Evolutionary conservation across 2,888 invertebrate species (phyloP).

Genomic region (Erynnis tages): DNA sequence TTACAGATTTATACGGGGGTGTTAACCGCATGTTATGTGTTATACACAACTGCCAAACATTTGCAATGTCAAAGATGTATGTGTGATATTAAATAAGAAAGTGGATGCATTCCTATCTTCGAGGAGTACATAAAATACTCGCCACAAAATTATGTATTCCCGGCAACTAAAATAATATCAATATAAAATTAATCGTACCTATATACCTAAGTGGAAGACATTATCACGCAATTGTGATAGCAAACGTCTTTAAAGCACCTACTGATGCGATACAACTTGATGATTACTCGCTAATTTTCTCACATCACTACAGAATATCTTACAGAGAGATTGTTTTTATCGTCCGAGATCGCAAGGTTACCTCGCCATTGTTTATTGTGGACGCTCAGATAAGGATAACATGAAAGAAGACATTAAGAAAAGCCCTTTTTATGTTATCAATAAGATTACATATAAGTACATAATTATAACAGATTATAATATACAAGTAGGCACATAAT

Average conservation of each 20-base stretch:
- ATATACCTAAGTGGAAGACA: too few relatives aligned
- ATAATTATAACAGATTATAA: not conserved
- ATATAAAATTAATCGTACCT: too few relatives aligned
- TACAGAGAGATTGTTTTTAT: slow-evolving; percentile 19
- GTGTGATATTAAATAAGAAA: too few relatives aligned
- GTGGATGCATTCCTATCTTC: too few relatives aligned
- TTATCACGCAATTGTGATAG: not conserved
- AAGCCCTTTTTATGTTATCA: slow-evolving; percentile 16
- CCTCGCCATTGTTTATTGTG: slow-evolving; percentile 67
- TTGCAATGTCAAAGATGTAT: too few relatives aligned
- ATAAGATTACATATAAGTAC: slow-evolving; percentile 4
- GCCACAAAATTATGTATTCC: too few relatives aligned
- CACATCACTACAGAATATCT: slow-evolving; percentile 33
- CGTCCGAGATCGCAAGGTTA: slow-evolving; percentile 54
- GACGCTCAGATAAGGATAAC: slow-evolving; percentile 54
- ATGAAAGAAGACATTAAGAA: slow-evolving; percentile 31
- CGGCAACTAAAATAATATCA: too few relatives aligned
- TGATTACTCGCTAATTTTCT: slow-evolving; percentile 38
- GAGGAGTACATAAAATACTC: too few relatives aligned
- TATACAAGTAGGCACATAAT: not conserved
- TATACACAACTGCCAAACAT: too few relatives aligned
- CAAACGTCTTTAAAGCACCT: slow-evolving; percentile 27
- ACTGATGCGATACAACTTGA: slow-evolving; percentile 10
- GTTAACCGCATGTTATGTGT: too few relatives aligned
- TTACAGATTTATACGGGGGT: too few relatives aligned